Evolutionary conservation across 2,797 vertebrate species (phyloP), one percentile per base, ranked within the genome.

Genomic region (Scolopax bukidnonensis): DNA sequence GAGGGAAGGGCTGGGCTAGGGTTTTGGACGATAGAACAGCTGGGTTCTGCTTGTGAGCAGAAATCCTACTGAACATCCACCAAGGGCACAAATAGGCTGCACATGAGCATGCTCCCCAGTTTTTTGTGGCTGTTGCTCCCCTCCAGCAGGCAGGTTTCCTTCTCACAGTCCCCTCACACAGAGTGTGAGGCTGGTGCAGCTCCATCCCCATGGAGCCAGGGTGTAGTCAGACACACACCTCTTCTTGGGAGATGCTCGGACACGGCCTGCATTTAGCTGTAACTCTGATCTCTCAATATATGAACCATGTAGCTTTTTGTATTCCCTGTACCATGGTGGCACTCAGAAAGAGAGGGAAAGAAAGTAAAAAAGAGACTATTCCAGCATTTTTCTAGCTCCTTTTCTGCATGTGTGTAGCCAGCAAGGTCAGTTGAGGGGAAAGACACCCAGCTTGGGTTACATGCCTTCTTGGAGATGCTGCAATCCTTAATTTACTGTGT

Each of bases 21-120:
- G 19, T 2, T 59, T 0, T 0, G 16, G 57, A 90, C 38, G 54
- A n/a, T 11, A 38, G 80, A 78, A 6, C 15, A 92, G 28, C 32
- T 61, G 18, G 6, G 20, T 41, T 25, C 21, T 82, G 32, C 12
- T 47, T 90, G 67, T 82, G 30, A 70, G 16, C 63, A 82, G 51
- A 65, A 65, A 80, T 40, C 36, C 64, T 53, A 1, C n/a, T 33
- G 48, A 53, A 19, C 43, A 61, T 23, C 63, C 16, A 32, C 33
- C 0, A 0, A 65, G 19, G n/a, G 30, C 47, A 32, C 24, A 20
- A 9, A 19, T n/a, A 91, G 67, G 16, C 9, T 75, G 69, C 9
- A 63, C 28, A 3, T 2, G 48, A 43, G 10, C 5, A 7, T 1
- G 6, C 2, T 73, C 38, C 5, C 4, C 0, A 0, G 0, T 1